Evolutionary conservation across 2,113 vertebrate species (phyloP).

Genomic region (Vanacampus margaritifer): DNA sequence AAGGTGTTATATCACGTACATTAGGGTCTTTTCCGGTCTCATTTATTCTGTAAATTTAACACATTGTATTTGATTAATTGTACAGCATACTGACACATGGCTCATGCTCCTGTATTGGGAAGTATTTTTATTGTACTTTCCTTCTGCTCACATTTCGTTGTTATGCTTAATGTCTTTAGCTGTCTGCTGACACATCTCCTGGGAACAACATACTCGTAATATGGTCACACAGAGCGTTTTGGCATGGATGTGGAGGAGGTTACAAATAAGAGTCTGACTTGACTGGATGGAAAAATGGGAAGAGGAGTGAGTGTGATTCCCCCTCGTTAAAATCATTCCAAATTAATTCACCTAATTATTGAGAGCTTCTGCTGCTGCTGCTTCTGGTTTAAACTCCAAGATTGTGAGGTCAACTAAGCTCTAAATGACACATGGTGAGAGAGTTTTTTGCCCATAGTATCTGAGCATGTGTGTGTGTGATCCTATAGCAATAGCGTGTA

Average conservation of each 20-base stretch:
- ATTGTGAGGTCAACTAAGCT: constrained; percentile 51
- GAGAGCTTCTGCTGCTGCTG: constrained; percentile 47
- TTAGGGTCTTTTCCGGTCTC: background rate
- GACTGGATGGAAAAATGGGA: constrained; percentile 33
- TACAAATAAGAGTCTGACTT: constrained; percentile 33
- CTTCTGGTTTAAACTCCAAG: constrained; percentile 47
- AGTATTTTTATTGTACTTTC: constrained; percentile 4
- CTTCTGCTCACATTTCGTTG: constrained; percentile 22
- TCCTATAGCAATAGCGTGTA: background rate
- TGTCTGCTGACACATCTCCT: constrained; percentile 24
- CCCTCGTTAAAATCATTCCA: constrained; percentile 53
- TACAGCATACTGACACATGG: background rate
- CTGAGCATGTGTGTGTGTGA: constrained; percentile 13
- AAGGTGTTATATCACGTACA: background rate
- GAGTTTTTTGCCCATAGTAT: constrained; percentile 18
- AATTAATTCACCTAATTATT: constrained; percentile 53
- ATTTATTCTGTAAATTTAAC: background rate
- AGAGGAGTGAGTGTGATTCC: constrained; percentile 48
- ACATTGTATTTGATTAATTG: background rate
- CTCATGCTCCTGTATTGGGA: background rate
- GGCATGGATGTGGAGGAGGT: constrained; percentile 10
- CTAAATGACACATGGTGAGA: constrained; percentile 53
- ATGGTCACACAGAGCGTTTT: constrained; percentile 19
- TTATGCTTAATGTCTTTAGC: constrained; percentile 25
- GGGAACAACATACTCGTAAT: constrained; percentile 5